phyloP scores from a whole-genome alignment of 1,140 invertebrate genomes.

The Charaxes varanes region DNA sequence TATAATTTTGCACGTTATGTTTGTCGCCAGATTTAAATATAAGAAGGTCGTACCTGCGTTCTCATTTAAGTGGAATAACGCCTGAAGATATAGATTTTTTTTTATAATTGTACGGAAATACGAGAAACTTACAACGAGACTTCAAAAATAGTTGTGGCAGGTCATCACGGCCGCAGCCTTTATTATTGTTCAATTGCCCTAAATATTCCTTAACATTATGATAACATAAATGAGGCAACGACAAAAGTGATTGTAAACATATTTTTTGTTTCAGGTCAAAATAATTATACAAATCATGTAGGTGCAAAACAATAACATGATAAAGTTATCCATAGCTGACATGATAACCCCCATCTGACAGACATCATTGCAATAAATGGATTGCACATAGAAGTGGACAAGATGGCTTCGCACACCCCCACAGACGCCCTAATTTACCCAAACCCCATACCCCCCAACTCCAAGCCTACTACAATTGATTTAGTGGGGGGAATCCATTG shows the following conservation, averaged over 20 bases:
- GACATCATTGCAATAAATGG: slow-evolving; percentile 46
- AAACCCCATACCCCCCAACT: slow-evolving; percentile 10
- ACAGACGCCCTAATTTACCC: slow-evolving; percentile 9
- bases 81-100: too few relatives aligned
- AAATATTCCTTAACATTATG: too few relatives aligned
- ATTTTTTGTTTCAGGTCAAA: slow-evolving; percentile 33
- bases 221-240: too few relatives aligned
- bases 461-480: slow-evolving; percentile 56
- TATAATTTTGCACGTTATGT: too few relatives aligned
- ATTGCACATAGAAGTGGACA: slow-evolving; percentile 42
- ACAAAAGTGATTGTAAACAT: neutral
- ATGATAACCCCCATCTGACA: slow-evolving; percentile 45
- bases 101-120: too few relatives aligned
- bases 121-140: too few relatives aligned
- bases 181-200: too few relatives aligned
- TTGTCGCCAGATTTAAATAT: too few relatives aligned
- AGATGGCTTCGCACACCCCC: slow-evolving; percentile 42
- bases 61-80: too few relatives aligned
- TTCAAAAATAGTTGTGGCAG: too few relatives aligned
- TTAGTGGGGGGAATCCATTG: slow-evolving; percentile 58
- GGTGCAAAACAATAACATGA: slow-evolving; percentile 31
- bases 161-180: too few relatives aligned
- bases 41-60: too few relatives aligned
- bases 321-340: slow-evolving; percentile 45
- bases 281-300: slow-evolving; percentile 49